A percentile compares a stretch with the other conserved stretches of the same genome.
Conservation (phyloP, 2,113 vertebrate genomes). For the Nestor notabilis region DNA sequence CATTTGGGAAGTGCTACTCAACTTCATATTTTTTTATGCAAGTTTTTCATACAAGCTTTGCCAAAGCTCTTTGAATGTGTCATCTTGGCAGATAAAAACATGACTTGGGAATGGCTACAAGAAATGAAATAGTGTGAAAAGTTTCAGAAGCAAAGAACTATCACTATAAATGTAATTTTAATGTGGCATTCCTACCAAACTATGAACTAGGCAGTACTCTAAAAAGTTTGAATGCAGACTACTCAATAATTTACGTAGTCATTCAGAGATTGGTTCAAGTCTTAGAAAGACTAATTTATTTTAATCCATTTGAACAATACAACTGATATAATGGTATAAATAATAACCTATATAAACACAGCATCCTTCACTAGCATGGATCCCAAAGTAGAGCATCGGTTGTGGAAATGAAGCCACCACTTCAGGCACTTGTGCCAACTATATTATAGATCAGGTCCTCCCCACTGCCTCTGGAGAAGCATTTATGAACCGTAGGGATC, state of each 20-base stretch:
- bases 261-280: background rate
- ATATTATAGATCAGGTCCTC: background rate
- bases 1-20: slow-evolving; percentile 21
- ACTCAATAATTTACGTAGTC: slow-evolving; percentile 16
- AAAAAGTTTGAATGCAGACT: slow-evolving; percentile 6
- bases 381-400: background rate
- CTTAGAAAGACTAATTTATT: background rate
- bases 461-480: background rate
- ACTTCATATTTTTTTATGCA: background rate
- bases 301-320: background rate
- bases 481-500: background rate
- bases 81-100: slow-evolving; percentile 27
- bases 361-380: background rate
- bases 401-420: background rate
- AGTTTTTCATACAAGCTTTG: background rate
- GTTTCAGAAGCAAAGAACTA: slow-evolving; percentile 32
- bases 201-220: background rate
- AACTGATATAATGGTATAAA: background rate
- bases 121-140: slow-evolving; percentile 9
- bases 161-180: slow-evolving; percentile 38
- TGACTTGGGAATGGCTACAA: background rate
- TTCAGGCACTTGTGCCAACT: background rate
- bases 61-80: slow-evolving; percentile 26
- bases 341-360: background rate
- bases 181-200: slow-evolving; percentile 20